Conservation (phyloP, 2,797 vertebrate genomes). For the Hapalemur alaotrensis region DNA sequence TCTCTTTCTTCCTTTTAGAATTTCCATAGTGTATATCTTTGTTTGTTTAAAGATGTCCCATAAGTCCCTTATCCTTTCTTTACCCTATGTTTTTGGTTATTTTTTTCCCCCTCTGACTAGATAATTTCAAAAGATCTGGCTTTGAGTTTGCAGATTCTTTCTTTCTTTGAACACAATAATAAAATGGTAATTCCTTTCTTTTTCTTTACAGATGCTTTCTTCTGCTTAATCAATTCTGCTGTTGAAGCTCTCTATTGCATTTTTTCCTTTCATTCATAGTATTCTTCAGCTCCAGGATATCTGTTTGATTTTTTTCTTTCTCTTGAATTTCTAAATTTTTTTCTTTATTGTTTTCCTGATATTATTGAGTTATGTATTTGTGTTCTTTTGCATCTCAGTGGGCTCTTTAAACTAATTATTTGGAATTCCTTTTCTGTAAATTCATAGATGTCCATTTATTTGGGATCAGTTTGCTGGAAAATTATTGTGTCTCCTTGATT, state of each 20-base stretch:
- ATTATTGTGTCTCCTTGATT: background rate
- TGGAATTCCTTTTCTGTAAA: background rate
- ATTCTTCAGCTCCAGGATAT: background rate
- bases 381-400: background rate
- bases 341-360: background rate
- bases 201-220: background rate
- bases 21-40: background rate
- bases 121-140: background rate
- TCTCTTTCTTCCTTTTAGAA: background rate
- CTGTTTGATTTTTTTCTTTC: background rate
- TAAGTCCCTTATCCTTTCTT: background rate
- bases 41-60: background rate
- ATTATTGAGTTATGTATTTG: background rate
- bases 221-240: background rate
- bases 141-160: background rate
- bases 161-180: too few relatives aligned
- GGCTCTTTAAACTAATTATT: background rate
- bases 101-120: background rate
- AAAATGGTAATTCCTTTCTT: too few relatives aligned
- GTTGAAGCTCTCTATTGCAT: background rate
- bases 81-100: background rate
- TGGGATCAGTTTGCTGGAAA: background rate
- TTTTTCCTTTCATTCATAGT: background rate
- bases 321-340: background rate
- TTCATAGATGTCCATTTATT: background rate